Base-by-base conservation (phyloP, 1,140 invertebrate species). In the Carposina sasakii region DNA sequence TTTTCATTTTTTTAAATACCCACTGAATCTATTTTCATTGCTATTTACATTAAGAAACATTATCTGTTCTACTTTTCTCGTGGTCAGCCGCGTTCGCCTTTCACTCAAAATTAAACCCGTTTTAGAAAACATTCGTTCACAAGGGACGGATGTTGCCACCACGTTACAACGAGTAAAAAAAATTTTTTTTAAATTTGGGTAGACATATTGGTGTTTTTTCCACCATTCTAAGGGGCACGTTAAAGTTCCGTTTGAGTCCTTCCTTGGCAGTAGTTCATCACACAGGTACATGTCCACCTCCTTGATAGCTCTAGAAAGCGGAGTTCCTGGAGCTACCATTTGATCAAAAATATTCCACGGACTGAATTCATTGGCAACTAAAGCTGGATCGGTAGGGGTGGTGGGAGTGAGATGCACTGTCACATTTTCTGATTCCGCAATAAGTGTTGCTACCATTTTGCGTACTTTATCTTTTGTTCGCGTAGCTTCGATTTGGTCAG, bases 81-180 rank as follows among this genome's bases (percentile, higher is more conserved):
- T 34, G 1, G 47, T 57, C 13, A 67, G 41, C 22, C 48, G 43
- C 43, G 52, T 66, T 16, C 60, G 42, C 6, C 63, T 17, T 16
- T 53, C 23, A 16, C 54, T 52, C 8, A 68, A 28, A 19, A 61
- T 60, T 1, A 48, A 15, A 2, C 62, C 57, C 3, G 60, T 34
- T 57, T 71, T 64, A 2, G 57, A 63, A 37, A 71, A 69, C 24
- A 69, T 59, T 0, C 57, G 56, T 50, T 71, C 63, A 31, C 58
- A 71, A 6, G 65, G 60, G 16, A 68, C 65, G 0, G 68, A 68
- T 16, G 67, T 68, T 12, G 60, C 57, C 1, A 63, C 54, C 16
- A 60, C 54, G 17, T 60, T 59, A 24, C 36, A 59, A 8, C 58
- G 23, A 3, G 15, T 46, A 9, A 43, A 16, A 39, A 50, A 49